A percentile compares a stretch with the other conserved stretches of the same genome.
These are phyloP conservation scores for Germaria angustata DNA, from an alignment of 2,888 invertebrate genomes.

Conservation along the genomic window DNA sequence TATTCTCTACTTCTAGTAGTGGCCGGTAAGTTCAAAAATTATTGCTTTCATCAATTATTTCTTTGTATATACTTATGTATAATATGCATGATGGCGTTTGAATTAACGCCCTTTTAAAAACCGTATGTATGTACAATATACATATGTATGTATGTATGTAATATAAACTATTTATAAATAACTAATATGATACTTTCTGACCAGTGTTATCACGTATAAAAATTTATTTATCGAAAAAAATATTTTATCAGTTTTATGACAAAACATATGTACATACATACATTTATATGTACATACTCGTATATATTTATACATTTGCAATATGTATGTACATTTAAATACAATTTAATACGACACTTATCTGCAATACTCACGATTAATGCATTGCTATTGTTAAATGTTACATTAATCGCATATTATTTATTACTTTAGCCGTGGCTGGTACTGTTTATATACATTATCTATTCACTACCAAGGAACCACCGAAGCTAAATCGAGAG, in stretches of 20 bases:
- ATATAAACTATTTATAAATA: no score
- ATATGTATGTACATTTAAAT: neutral
- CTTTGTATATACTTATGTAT: neutral
- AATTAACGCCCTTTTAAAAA: constrained; percentile 55
- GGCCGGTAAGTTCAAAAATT: constrained; percentile 74
- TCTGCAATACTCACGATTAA: neutral
- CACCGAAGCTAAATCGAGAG: constrained; percentile 74
- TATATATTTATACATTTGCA: no score
- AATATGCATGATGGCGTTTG: neutral
- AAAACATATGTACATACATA: neutral
- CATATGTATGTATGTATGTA: neutral
- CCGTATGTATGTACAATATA: neutral
- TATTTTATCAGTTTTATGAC: no score
- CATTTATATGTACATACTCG: no score
- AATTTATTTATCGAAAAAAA: no score
- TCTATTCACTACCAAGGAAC: constrained; percentile 77
- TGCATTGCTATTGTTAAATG: neutral
- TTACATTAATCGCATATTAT: no score
- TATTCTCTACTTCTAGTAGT: constrained; percentile 78
- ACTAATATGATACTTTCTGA: no score
- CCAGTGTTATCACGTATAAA: no score
- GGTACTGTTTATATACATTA: constrained; percentile 79
- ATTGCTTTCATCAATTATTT: neutral
- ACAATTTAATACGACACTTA: neutral
- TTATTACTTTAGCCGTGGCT: constrained; percentile 74